phyloP scores from a whole-genome alignment of 2,888 invertebrate genomes.

The Lymantria monacha region DNA sequence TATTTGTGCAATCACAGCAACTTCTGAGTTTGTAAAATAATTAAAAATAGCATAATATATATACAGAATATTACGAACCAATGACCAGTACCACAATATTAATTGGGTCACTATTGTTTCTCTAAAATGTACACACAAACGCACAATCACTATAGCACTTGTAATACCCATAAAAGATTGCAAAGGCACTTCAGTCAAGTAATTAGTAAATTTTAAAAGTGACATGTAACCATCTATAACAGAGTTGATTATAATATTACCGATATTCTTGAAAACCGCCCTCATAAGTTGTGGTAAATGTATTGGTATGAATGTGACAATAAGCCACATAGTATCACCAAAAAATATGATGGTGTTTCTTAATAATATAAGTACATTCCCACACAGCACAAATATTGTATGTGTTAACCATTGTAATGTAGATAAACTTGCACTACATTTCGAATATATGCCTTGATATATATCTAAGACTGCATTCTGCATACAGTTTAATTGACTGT shows the following conservation, averaged over 20 bases:
- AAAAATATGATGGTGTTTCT: constrained; percentile 56
- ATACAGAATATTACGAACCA: constrained; percentile 60
- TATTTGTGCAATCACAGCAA: constrained; percentile 59
- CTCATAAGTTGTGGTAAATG: constrained; percentile 60
- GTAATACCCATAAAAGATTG: constrained; percentile 70
- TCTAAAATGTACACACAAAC: constrained; percentile 61
- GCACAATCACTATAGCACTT: constrained; percentile 58
- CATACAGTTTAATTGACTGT: constrained; percentile 34
- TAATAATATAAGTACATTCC: constrained; percentile 51
- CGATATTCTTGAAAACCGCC: constrained; percentile 40
- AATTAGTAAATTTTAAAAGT: constrained; percentile 65
- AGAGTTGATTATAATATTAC: constrained; percentile 33
- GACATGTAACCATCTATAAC: constrained; percentile 57
- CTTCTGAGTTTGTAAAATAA: constrained; percentile 67
- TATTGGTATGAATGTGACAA: constrained; percentile 67
- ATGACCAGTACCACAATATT: constrained; percentile 54
- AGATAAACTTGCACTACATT: constrained; percentile 33
- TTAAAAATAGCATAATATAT: constrained; percentile 62
- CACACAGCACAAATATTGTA: constrained; percentile 40
- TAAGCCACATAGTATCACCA: constrained; percentile 66
- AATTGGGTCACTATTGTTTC: constrained; percentile 46
- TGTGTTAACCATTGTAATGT: constrained; percentile 41
- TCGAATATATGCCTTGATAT: constrained; percentile 33
- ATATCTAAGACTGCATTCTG: constrained; percentile 39
- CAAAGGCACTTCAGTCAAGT: constrained; percentile 73